Conservation (phyloP, 2,797 vertebrate genomes). For the Simalia tracyae region DNA sequence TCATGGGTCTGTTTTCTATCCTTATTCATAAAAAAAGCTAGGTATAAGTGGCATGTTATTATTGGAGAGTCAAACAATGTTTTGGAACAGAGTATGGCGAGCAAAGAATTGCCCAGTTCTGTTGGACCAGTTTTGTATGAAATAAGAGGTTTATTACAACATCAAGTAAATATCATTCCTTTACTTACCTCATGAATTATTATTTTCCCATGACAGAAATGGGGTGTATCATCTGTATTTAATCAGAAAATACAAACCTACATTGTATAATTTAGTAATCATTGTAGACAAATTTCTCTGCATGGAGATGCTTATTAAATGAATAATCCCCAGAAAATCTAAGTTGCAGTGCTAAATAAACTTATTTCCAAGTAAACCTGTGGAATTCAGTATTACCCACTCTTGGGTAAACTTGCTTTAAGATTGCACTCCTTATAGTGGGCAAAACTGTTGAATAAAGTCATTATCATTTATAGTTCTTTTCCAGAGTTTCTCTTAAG, state of each 20-base stretch:
- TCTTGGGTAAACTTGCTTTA: not conserved
- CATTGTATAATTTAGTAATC: conserved; percentile 45
- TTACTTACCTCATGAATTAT: conserved; percentile 42
- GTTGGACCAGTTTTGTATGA: not conserved
- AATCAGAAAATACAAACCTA: conserved; percentile 55
- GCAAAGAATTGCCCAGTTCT: not conserved
- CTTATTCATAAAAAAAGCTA: not conserved
- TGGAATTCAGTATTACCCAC: not conserved
- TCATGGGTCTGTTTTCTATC: not conserved
- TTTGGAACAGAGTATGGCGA: not conserved
- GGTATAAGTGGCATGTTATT: not conserved
- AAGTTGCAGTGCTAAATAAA: not conserved
- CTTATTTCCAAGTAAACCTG: not conserved
- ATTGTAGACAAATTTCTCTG: not conserved
- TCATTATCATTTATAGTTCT: not conserved
- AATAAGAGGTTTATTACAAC: conserved; percentile 5
- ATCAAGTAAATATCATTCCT: conserved; percentile 56
- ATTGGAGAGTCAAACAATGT: not conserved
- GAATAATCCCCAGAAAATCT: not conserved
- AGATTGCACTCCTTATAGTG: not conserved
- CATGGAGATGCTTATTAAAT: conserved; percentile 43
- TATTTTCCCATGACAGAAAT: conserved; percentile 60
- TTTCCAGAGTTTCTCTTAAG: not conserved
- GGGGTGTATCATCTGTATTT: conserved; percentile 51
- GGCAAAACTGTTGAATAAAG: conserved; percentile 34